Base-by-base conservation (phyloP, 2,113 vertebrate species). In the Dermatemys mawii region DNA sequence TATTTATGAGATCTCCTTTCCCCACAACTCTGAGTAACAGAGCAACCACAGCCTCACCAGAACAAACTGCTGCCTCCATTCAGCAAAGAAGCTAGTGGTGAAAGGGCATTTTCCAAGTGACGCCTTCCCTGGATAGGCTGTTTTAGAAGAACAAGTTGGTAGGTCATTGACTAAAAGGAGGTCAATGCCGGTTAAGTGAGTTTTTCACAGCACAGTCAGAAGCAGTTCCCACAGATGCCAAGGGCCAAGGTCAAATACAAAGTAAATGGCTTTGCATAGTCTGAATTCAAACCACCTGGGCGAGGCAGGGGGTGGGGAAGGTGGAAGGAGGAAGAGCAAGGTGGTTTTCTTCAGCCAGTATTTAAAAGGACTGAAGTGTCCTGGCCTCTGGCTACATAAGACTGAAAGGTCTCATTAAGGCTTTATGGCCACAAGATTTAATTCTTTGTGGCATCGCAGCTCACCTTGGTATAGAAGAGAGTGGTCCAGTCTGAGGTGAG, bases 291-390 rank as follows among this genome's bases (percentile, higher is more conserved):
- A 38, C 8, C 54, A 73, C 55, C 27, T 60, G 27, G 55, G 2
- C 6, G 6, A 27, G 8, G 1, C 46, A 46, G 46, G 46, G 46
- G n/a, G n/a, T n/a, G n/a, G n/a, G n/a, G n/a, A n/a, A n/a, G n/a
- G n/a, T n/a, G n/a, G n/a, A n/a, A 46, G 4, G 5, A 10, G 4
- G 26, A 9, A 11, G 27, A 8, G 1, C 2, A 0, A 2, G 29
- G 2, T 17, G 51, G 26, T 29, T 75, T 32, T 17, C 26, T 80
- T 87, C 32, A 83, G 78, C 22, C 27, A 54, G 3, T n/a, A 79
- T 80, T 89, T 12, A 19, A 76, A 83, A 75, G n/a, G 41, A 38
- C 67, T 79, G 48, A 67, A 86, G 81, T 3, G 24, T n/a, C 51
- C 86, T 67, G 57, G 48, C 73, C 82, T 84, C 51, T 84, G 44